These are phyloP conservation scores for Tethya wilhelma DNA, from an alignment of 37 sponge, comb jelly and placozoan species.

Conservation along the genomic window DNA sequence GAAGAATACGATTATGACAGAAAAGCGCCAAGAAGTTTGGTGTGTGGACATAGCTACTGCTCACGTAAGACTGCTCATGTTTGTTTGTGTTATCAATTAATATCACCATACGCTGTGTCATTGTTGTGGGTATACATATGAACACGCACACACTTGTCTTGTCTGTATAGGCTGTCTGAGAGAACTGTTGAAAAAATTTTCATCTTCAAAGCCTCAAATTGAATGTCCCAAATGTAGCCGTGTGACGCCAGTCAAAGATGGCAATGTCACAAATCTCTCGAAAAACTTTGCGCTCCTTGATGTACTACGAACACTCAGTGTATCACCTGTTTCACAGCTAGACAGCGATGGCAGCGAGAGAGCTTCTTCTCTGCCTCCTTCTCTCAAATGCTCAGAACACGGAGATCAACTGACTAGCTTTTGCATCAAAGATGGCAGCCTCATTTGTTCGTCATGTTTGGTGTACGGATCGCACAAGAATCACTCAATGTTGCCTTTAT, in stretches of 20 bases:
- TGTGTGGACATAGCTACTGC: conserved; percentile 56
- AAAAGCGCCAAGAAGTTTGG: conserved; percentile 33
- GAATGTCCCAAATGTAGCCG: conserved; percentile 41
- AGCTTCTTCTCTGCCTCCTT: background rate
- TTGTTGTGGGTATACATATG: background rate
- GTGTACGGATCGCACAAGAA: conserved; percentile 32
- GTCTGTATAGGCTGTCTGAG: conserved; percentile 23
- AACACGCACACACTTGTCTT: background rate
- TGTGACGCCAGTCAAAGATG: background rate
- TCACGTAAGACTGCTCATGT: too few species aligned
- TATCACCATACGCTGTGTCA: background rate
- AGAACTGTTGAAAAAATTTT: background rate
- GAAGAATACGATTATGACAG: conserved; percentile 15
- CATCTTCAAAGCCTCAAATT: background rate
- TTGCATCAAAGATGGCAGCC: conserved; percentile 26
- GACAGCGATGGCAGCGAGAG: too few species aligned
- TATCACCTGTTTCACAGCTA: background rate
- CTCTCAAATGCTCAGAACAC: conserved; percentile 7
- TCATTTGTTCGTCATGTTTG: conserved; percentile 56
- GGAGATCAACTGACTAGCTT: conserved; percentile 47
- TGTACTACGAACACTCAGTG: background rate
- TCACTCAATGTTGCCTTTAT: conserved; percentile 19
- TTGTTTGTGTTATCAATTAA: background rate
- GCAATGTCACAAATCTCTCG: background rate
- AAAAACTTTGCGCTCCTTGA: conserved; percentile 44